Percentiles rank a stretch among this genome's conserved stretches.
Conservation (phyloP, 2,888 invertebrate genomes). For the Cryptophagus acutangulus region DNA sequence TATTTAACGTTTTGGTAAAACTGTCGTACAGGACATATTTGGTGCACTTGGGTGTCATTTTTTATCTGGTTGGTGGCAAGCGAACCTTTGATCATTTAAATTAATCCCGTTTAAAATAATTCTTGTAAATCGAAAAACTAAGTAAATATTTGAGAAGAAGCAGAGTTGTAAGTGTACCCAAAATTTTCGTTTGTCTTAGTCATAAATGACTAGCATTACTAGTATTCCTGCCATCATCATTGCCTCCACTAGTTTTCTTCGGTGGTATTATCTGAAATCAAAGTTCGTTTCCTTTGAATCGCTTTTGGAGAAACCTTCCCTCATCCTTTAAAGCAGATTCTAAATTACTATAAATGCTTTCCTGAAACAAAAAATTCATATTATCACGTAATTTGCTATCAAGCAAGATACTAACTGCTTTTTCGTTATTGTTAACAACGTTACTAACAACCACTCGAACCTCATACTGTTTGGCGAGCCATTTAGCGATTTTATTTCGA, state of each 20-base stretch:
- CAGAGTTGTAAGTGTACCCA: too few species aligned
- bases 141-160: too few species aligned
- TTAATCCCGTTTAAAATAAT: too few species aligned
- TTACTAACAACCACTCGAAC: slow-evolving; percentile 56
- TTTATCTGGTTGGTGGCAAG: too few species aligned
- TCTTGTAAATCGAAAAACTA: too few species aligned
- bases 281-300: slow-evolving; percentile 56
- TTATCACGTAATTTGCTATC: neutral
- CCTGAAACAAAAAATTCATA: slow-evolving; percentile 48
- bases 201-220: slow-evolving; percentile 14
- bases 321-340: slow-evolving; percentile 48
- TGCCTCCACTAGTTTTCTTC: slow-evolving; percentile 37
- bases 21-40: too few species aligned
- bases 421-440: slow-evolving; percentile 48
- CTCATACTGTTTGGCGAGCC: slow-evolving; percentile 63
- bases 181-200: slow-evolving; percentile 28
- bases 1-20: too few species aligned
- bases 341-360: slow-evolving; percentile 54
- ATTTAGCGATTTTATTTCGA: slow-evolving; percentile 61
- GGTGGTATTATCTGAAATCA: slow-evolving; percentile 60
- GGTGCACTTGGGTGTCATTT: too few species aligned
- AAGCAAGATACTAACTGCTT: slow-evolving; percentile 39
- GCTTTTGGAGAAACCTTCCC: slow-evolving; percentile 60
- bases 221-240: slow-evolving; percentile 7
- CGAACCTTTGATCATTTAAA: too few species aligned